phyloP scores from a whole-genome alignment of 2,113 vertebrate species.

The Ptilorrhoa leucosticta region DNA sequence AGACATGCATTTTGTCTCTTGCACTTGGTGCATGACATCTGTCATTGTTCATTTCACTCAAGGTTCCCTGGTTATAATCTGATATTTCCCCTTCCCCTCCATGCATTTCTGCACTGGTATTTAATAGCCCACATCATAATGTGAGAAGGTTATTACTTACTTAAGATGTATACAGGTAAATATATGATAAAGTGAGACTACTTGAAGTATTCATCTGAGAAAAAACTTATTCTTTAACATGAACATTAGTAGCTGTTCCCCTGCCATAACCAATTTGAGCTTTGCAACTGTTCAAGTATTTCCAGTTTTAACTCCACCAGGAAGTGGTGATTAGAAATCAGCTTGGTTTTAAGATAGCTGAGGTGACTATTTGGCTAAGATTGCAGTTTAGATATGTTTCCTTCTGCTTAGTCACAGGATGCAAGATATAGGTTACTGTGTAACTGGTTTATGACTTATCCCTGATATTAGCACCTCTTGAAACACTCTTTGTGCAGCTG shows the following conservation, averaged over 20 bases:
- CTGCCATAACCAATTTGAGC: not conserved
- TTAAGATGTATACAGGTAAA: not conserved
- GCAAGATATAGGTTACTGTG: slow-evolving; percentile 17
- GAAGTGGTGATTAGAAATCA: not conserved
- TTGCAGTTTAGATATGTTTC: not conserved
- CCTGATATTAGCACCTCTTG: not conserved
- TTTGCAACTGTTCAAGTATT: not conserved
- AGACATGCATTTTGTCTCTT: not conserved
- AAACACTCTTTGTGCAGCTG: not conserved
- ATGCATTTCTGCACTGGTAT: not conserved
- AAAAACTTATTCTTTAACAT: not conserved
- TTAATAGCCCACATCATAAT: not conserved
- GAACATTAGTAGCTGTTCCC: not conserved
- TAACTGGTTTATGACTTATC: slow-evolving; percentile 1
- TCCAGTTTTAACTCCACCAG: not conserved
- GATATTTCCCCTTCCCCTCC: not conserved
- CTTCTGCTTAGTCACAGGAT: not conserved
- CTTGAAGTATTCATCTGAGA: not conserved
- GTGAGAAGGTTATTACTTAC: not conserved
- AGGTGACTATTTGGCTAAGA: not conserved
- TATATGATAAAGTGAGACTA: not conserved
- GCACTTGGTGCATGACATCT: not conserved
- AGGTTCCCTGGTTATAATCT: not conserved
- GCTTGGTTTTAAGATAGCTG: not conserved
- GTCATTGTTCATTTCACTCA: not conserved